Conservation (phyloP, 2,113 vertebrate species). For the Psilopsiagon aymara region DNA sequence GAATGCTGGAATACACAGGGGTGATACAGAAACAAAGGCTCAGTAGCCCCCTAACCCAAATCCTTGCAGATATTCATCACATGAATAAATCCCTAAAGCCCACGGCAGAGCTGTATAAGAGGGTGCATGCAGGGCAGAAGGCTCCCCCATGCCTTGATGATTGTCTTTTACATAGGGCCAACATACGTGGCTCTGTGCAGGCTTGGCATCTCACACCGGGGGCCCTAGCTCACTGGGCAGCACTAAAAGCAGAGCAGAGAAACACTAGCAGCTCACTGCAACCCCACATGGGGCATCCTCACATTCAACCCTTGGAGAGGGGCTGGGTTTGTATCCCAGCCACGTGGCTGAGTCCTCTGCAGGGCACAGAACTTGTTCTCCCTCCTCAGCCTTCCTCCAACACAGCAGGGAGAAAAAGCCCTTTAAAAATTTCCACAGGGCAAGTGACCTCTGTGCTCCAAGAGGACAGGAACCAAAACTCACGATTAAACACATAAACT, state of each 20-base stretch:
- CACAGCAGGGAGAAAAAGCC: neutral
- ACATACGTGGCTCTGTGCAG: neutral
- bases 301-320: accelerated
- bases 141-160: neutral
- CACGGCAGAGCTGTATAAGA: neutral
- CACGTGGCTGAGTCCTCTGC: neutral
- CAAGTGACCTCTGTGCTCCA: neutral
- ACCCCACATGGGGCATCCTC: neutral
- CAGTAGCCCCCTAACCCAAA: neutral
- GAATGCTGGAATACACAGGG: neutral
- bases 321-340: neutral
- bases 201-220: accelerated
- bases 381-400: neutral
- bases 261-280: neutral
- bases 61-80: neutral
- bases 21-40: neutral
- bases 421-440: neutral
- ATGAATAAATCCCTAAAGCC: neutral
- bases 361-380: neutral
- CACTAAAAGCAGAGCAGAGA: neutral
- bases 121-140: neutral
- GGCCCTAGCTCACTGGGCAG: neutral
- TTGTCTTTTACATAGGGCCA: accelerated
- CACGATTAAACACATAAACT: neutral
- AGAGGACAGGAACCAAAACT: neutral